These are phyloP conservation scores for Bradypodion ventrale DNA, from an alignment of 2,797 vertebrate genomes.

Conservation along the genomic window DNA sequence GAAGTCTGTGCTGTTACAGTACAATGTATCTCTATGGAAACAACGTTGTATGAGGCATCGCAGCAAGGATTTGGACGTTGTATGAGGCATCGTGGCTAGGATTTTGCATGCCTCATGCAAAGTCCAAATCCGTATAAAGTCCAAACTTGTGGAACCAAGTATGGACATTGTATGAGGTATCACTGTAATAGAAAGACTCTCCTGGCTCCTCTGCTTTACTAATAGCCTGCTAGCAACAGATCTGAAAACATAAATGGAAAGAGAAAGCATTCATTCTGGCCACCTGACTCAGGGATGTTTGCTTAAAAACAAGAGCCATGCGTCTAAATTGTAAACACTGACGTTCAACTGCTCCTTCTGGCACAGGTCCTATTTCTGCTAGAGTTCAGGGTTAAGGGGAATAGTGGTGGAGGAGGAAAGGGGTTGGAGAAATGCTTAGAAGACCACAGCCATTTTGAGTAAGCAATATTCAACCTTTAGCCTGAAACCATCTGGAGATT, in stretches of 20 bases:
- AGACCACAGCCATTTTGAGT: rapidly evolving
- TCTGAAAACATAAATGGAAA: background rate
- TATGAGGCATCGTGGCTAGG: too few relatives aligned
- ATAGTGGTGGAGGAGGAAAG: too few relatives aligned
- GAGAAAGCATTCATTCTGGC: background rate
- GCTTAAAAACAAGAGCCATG: background rate
- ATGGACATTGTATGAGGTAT: too few relatives aligned
- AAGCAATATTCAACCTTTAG: background rate
- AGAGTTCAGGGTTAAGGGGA: background rate
- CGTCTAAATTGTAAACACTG: background rate
- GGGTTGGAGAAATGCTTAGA: background rate
- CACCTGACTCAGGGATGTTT: background rate
- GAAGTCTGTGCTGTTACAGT: too few relatives aligned
- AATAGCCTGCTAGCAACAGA: too few relatives aligned
- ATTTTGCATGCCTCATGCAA: too few relatives aligned
- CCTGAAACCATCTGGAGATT: background rate
- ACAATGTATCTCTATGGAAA: too few relatives aligned
- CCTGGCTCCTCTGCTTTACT: rapidly evolving
- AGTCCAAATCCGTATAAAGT: too few relatives aligned
- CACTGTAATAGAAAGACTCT: background rate
- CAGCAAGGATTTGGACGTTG: too few relatives aligned
- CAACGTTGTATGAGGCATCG: too few relatives aligned
- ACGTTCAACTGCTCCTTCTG: too few relatives aligned
- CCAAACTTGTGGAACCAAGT: too few relatives aligned
- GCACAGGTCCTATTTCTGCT: background rate